Evolutionary conservation across 2,888 invertebrate species (phyloP), one percentile per base, ranked within the genome.

Genomic region (Chelonus formosanus): DNA sequence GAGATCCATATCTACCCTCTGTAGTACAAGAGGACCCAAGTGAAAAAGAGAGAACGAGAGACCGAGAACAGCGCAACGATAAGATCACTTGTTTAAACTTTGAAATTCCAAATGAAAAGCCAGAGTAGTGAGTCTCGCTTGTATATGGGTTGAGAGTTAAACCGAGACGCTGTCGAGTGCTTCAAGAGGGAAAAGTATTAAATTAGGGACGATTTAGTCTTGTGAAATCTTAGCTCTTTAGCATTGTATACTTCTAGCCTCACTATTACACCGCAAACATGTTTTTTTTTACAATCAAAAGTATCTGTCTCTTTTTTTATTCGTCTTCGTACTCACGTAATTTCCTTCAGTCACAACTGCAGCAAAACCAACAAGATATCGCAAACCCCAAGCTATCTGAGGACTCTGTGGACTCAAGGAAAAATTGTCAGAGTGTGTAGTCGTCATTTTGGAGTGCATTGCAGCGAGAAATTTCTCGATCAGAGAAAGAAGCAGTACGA

Each of bases 1-100:
- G 35, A 57, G 53, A 64, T 64, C 35, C 44, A 44, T 64, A 53
- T 53, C 53, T 53, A 35, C 35, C 35, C 53, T n/a, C 4, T 50
- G 10, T n/a, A 35, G 7, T n/a, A 34, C 34, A 35, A 45, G n/a
- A 36, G 8, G 5, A 3, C 5, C 8, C 31, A 43, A 43, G 53
- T 44, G 47, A 43, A 34, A 56, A 66, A 56, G 62, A 58, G 57
- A 53, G 10, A 60, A 55, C 35, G 60, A 63, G 52, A 45, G 36
- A 47, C 55, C 44, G 40, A 71, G 71, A 73, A 75, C 73, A 74
- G 71, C 72, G 65, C 55, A 65, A 69, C 60, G 74, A 70, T 69
- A 70, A 71, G 72, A 74, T 75, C 73, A 70, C 71, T 76, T 74
- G 74, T 76, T 76, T 75, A 74, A 75, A 74, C 67, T 75, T 75